Conservation (phyloP, 2,888 invertebrate genomes). For the Diploptera punctata region DNA sequence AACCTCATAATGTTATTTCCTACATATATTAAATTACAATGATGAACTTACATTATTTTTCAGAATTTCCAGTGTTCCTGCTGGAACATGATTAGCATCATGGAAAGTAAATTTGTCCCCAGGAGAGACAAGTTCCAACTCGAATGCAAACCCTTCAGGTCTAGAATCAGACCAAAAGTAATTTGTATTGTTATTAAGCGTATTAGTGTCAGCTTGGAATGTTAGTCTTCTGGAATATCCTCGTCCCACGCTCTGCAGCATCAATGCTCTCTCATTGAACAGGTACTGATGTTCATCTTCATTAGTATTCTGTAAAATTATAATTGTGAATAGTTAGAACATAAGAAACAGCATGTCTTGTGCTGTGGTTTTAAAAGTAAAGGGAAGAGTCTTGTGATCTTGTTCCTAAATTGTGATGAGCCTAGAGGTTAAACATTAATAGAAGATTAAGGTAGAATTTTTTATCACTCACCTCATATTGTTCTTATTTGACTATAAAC, state of each 20-base stretch:
- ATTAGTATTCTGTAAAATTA: neutral
- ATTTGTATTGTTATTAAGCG: constrained; percentile 71
- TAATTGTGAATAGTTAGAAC: no score
- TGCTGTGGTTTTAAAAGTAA: no score
- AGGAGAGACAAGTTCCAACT: constrained; percentile 68
- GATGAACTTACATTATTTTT: constrained; percentile 69
- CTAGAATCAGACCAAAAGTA: constrained; percentile 82
- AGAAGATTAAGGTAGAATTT: no score
- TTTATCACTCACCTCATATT: no score
- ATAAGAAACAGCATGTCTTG: no score
- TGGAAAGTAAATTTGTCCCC: constrained; percentile 77
- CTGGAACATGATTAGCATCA: constrained; percentile 70
- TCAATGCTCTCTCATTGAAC: constrained; percentile 70
- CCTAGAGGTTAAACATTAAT: no score
- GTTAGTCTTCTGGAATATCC: constrained; percentile 77
- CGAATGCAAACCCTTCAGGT: constrained; percentile 76
- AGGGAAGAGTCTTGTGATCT: no score
- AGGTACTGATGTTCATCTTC: constrained; percentile 52
- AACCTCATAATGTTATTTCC: no score
- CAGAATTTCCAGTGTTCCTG: constrained; percentile 70
- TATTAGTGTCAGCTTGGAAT: constrained; percentile 68
- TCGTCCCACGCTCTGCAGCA: constrained; percentile 71
- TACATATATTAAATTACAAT: no score
- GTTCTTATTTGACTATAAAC: no score
- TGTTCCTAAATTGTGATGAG: no score